Base-by-base conservation (phyloP, 2,113 vertebrate species). In the Ceyx melanurus region DNA sequence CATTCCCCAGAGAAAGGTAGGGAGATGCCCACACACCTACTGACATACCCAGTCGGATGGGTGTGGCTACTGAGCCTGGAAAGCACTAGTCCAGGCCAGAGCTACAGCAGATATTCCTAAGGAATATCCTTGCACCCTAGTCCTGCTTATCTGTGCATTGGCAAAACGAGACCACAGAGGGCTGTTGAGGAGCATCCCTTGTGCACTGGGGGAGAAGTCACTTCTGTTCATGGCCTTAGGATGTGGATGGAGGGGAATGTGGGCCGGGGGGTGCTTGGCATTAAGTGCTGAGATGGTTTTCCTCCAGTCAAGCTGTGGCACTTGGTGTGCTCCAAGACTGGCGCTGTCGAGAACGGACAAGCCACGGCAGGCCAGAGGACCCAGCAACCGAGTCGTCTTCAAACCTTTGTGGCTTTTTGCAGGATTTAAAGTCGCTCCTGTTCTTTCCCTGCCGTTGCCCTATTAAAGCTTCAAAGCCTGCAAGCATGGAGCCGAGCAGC, bases 331-430 rank as follows among this genome's bases (percentile, higher is more conserved):
- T 57, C 40, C 43, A 46, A 22, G 48, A 14, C 11, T 37, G 42
- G 60, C 11, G 50, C 17, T 42, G 7, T 33, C 0, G 4, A 68
- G 66, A 56, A 58, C 0, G 4, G 35, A 70, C 1, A 1, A n/a
- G 37, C 22, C 4, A 3, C 3, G 6, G 28, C 35, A 80, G n/a
- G n/a, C 19, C 40, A 28, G 35, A 54, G 48, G 15, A 29, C 40
- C 31, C 0, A 0, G 33, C 81, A 25, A 25, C 12, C 28, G 26
- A 35, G 25, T 37, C 1, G 1, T 12, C 53, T 56, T 62, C 75
- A 58, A 48, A 64, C 43, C 13, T 3, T 15, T 0, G 0, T 1
- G 7, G 42, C 28, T 70, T 57, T 31, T 57, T 31, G 26, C 79
- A 48, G 29, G 64, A 60, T 60, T 80, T 67, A 42, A 28, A 13